Evolutionary conservation across 2,113 vertebrate species (phyloP).

Genomic region (Callopanchax toddi): DNA sequence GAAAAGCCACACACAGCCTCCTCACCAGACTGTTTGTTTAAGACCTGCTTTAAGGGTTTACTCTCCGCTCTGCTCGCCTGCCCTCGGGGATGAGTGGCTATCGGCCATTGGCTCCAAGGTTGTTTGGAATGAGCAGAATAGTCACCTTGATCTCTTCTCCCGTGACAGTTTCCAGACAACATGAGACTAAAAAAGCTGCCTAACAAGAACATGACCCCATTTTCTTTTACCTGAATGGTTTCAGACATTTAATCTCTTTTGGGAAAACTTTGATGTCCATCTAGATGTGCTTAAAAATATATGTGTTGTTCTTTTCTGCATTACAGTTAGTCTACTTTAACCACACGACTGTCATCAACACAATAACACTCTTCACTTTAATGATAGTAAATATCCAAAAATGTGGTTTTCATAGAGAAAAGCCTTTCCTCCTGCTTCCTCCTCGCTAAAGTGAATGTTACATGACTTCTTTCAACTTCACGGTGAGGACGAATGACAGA

Average conservation of each 20-base stretch:
- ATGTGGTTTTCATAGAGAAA: slow-evolving; percentile 5
- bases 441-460: slow-evolving; percentile 37
- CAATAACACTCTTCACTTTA: slow-evolving; percentile 4
- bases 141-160: slow-evolving; percentile 58
- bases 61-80: slow-evolving; percentile 40
- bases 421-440: slow-evolving; percentile 14
- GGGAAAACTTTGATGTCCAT: slow-evolving; percentile 14
- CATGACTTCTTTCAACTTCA: slow-evolving; percentile 27
- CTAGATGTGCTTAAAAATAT: not conserved
- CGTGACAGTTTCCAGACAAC: slow-evolving; percentile 61
- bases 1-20: slow-evolving; percentile 53
- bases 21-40: slow-evolving; percentile 59
- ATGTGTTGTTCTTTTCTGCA: not conserved
- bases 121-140: slow-evolving; percentile 40
- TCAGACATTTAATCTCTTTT: slow-evolving; percentile 19
- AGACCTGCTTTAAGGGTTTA: slow-evolving; percentile 64
- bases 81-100: slow-evolving; percentile 47
- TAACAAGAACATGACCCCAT: slow-evolving; percentile 31
- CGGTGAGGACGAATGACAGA: slow-evolving; percentile 56
- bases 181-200: slow-evolving; percentile 31
- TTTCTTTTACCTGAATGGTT: slow-evolving; percentile 29
- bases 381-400: not conserved
- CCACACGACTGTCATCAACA: not conserved
- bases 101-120: slow-evolving; percentile 15
- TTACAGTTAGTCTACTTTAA: not conserved